phyloP scores from a whole-genome alignment of 2,888 invertebrate genomes.

The Nomada fucata region DNA sequence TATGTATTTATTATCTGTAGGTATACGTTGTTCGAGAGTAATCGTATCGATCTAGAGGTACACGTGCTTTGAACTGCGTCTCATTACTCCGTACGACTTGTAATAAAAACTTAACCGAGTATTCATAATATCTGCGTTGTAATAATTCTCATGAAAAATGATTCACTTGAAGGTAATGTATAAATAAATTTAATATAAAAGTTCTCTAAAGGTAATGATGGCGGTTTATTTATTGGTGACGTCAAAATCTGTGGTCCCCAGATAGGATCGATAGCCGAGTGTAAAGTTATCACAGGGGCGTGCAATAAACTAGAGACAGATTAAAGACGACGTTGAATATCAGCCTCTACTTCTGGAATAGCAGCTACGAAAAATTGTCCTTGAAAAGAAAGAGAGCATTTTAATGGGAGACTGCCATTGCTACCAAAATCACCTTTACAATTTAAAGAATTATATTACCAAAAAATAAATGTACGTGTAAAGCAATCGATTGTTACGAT shows the following conservation, averaged over 20 bases:
- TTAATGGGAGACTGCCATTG: too few species aligned
- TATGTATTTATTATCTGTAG: constrained; percentile 57
- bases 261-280: constrained; percentile 41
- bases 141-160: not conserved
- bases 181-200: not conserved
- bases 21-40: constrained; percentile 31
- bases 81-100: not conserved
- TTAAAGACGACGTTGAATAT: constrained; percentile 7
- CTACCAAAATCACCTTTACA: too few species aligned
- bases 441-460: too few species aligned
- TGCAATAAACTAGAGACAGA: constrained; percentile 25
- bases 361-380: not conserved
- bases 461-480: too few species aligned
- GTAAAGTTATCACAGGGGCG: constrained; percentile 32
- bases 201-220: not conserved
- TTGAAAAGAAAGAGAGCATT: not conserved
- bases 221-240: constrained; percentile 9
- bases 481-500: not conserved
- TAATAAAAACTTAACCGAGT: not conserved
- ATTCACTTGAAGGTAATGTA: not conserved
- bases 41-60: constrained; percentile 41
- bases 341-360: not conserved
- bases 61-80: not conserved
- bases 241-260: constrained; percentile 27
- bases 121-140: not conserved